Evolutionary conservation across 2,797 vertebrate species (phyloP).

Genomic region (Macropodus opercularis): DNA sequence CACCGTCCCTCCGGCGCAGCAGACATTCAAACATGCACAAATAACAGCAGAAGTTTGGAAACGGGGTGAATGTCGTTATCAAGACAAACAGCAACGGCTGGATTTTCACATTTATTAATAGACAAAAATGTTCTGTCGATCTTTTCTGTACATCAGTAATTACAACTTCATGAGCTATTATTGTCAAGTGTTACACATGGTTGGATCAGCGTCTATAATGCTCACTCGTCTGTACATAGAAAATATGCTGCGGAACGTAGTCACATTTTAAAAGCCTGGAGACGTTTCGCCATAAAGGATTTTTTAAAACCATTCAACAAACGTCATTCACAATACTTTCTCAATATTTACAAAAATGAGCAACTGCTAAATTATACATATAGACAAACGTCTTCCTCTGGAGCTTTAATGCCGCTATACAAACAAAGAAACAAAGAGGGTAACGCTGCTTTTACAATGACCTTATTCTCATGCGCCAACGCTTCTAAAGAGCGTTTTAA

Average conservation of each 20-base stretch:
- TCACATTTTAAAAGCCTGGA: constrained; percentile 79
- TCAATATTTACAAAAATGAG: constrained; percentile 91
- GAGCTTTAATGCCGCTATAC: constrained; percentile 81
- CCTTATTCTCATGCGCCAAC: constrained; percentile 52
- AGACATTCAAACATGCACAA: not conserved
- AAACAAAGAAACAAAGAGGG: constrained; percentile 53
- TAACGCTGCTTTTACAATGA: constrained; percentile 45
- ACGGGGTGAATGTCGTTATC: not conserved
- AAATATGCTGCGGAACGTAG: constrained; percentile 76
- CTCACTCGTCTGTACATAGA: constrained; percentile 77
- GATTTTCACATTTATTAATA: constrained; percentile 91
- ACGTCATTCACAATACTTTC: constrained; percentile 93
- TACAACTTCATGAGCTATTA: constrained; percentile 89
- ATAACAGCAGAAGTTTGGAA: not conserved
- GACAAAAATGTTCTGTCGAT: constrained; percentile 90
- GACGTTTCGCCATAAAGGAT: constrained; percentile 69
- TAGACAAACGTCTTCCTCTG: constrained; percentile 86
- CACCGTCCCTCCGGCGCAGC: not conserved
- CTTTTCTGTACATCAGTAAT: constrained; percentile 90
- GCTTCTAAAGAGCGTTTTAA: constrained; percentile 39
- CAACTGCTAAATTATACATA: constrained; percentile 95
- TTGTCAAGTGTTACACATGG: constrained; percentile 81
- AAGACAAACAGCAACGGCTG: constrained; percentile 31
- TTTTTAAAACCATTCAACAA: constrained; percentile 77
- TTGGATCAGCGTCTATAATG: constrained; percentile 91